These are phyloP conservation scores for Pelosia muscerda DNA, from an alignment of 2,888 invertebrate genomes.

Conservation along the genomic window DNA sequence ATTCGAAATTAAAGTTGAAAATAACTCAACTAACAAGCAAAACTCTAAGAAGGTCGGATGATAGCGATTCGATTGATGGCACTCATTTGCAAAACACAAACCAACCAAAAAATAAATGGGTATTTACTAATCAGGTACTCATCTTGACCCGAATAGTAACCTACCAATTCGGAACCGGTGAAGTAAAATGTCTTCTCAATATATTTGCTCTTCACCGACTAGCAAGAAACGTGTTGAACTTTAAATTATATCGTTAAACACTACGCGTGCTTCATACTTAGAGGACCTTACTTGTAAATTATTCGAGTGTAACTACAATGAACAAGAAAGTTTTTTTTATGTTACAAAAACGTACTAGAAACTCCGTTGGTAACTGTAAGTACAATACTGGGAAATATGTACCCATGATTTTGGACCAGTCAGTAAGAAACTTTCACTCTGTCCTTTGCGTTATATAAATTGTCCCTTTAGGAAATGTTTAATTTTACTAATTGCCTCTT, in stretches of 20 bases:
- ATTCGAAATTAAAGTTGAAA: too few relatives aligned
- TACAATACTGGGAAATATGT: not conserved
- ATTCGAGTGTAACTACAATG: constrained; percentile 24
- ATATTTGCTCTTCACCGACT: not conserved
- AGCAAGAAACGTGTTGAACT: constrained; percentile 11
- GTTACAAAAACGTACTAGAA: constrained; percentile 19
- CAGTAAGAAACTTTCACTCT: not conserved
- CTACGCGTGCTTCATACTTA: constrained; percentile 33
- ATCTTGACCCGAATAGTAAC: too few relatives aligned
- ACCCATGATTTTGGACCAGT: not conserved
- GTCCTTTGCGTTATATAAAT: not conserved
- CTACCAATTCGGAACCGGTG: not conserved
- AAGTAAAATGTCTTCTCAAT: not conserved
- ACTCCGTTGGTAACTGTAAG: constrained; percentile 2
- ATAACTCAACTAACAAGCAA: too few relatives aligned
- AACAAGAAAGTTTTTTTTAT: constrained; percentile 30
- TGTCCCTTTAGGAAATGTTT: not conserved
- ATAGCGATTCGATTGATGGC: too few relatives aligned
- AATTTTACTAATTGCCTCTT: not conserved
- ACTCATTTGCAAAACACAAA: too few relatives aligned
- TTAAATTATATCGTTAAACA: constrained; percentile 34
- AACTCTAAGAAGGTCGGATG: too few relatives aligned
- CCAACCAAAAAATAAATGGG: too few relatives aligned
- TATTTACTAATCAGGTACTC: too few relatives aligned
- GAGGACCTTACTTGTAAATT: constrained; percentile 28